Base-by-base conservation (phyloP, 1,140 invertebrate genomes). In the Galendromus occidentalis region DNA sequence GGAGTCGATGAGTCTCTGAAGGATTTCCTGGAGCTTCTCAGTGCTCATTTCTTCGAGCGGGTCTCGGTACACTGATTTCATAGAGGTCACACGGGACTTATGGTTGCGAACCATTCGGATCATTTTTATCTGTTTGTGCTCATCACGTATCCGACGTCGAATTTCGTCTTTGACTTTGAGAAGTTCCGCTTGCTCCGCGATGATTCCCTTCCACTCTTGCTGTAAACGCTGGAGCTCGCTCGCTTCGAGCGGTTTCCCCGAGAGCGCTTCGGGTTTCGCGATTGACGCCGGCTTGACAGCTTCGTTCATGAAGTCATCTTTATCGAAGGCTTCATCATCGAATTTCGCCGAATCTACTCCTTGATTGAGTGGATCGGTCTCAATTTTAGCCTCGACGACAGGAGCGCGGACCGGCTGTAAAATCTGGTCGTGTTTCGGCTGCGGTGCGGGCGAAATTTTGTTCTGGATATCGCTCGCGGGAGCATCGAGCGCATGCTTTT, bases 81-180 rank as follows among this genome's bases (percentile, higher is more conserved):
- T 59, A 25, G 25, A 22, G 4, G 51, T 17, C 4, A 59, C n/a
- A 59, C 51, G 51, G 14, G 51, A 59, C 9, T 59, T 59, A 22
- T 59, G 51, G 33, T 59, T 59, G 6, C 51, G 51, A 9, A 59
- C 51, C 51, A 59, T 59, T 22, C 25, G 51, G 12, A 59, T 59
- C 51, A 59, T 59, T 22, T 59, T 59, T 4, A 59, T 59, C 51
- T 59, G 51, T 22, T 59, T 59, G 51, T 59, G 22, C 51, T 59
- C 51, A 25, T 59, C 51, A 25, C 51, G 51, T 29, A 59, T 59
- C 33, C 51, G 51, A n/a, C 51, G 51, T 22, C 33, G 25, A 6
- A 59, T 25, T 17, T 59, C 51, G 20, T 59, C 25, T 29, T 59
- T 59, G 25, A 59, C 33, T 18, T 22, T 17, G 25, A 59, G 51